Evolutionary conservation across 2,113 vertebrate species (phyloP), one percentile per base, ranked within the genome.

Genomic region (Corythornis vintsioides): DNA sequence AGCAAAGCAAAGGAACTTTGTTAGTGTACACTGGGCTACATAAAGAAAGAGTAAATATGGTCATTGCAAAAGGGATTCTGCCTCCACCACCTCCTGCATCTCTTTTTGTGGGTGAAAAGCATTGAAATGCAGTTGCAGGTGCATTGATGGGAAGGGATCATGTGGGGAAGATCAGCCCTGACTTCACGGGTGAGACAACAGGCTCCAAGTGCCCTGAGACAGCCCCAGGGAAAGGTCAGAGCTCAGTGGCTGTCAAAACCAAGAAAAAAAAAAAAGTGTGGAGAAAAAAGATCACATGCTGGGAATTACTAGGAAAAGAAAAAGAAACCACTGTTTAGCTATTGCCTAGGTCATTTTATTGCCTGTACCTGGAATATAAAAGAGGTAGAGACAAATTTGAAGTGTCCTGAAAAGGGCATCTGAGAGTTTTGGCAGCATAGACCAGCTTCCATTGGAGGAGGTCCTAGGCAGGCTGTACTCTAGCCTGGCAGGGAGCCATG

Each of bases 91-190:
- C 25, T 48, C 15, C 48, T 33, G 48, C 29, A 50, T 42, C 42
- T 57, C 33, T 24, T 38, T 26, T 38, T 22, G 48, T 50, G n/a
- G 56, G 55, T 17, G 66, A 43, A 48, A 42, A 57, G 15, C 26
- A 19, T 29, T 1, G 3, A n/a, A 24, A 35, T n/a, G 35, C 38
- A 20, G 33, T 8, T 8, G 0, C 14, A 28, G n/a, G 40, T 35
- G 53, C 25, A 9, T 7, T 60, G 31, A 38, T 15, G 28, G 60
- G 6, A 45, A 67, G 33, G 24, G 56, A 67, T 66, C 47, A 56
- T 21, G 2, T 7, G 13, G 40, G 45, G 31, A 56, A 72, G 73
- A 38, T 38, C 26, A 69, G 3, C 50, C 33, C 53, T 59, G 43
- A n/a, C 31, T 52, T n/a, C 38, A 8, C 0, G 1, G 35, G 48